phyloP scores from a whole-genome alignment of 2,797 vertebrate genomes.

The Chaetodon trifasciatus region DNA sequence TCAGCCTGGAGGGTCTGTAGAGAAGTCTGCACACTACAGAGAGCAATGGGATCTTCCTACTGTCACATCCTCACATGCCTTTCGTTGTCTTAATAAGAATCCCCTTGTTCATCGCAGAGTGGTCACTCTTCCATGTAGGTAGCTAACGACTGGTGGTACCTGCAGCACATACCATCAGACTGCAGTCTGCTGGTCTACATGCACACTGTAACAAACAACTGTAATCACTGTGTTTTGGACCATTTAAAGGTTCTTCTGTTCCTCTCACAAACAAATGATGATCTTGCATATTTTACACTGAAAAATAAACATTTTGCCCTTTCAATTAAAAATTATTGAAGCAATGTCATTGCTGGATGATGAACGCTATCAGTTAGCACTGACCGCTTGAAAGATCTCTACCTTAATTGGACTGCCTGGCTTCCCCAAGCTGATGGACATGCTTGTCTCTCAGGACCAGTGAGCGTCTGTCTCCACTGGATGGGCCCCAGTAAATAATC shows the following conservation, averaged over 20 bases:
- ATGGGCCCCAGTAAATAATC: constrained; percentile 86
- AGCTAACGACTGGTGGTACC: constrained; percentile 54
- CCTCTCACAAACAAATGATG: constrained; percentile 8
- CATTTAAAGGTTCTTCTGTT: constrained; percentile 12
- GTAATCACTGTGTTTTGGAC: background rate
- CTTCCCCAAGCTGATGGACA: constrained; percentile 79
- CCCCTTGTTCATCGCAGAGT: constrained; percentile 60
- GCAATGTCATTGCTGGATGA: constrained; percentile 69
- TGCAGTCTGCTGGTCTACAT: constrained; percentile 12
- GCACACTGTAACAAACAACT: background rate
- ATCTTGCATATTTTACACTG: constrained; percentile 8
- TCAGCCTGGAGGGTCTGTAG: constrained; percentile 78
- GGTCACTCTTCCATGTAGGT: constrained; percentile 71
- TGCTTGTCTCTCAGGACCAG: constrained; percentile 81
- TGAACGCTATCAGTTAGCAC: constrained; percentile 64
- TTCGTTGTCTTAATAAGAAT: constrained; percentile 77
- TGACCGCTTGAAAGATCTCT: constrained; percentile 79
- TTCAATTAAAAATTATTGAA: constrained; percentile 58
- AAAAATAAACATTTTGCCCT: constrained; percentile 50
- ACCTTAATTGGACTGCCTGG: constrained; percentile 84
- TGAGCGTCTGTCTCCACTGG: constrained; percentile 79
- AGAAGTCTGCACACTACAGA: constrained; percentile 61
- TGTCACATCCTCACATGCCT: constrained; percentile 61
- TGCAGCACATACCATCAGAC: constrained; percentile 27
- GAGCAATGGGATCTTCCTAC: constrained; percentile 63